phyloP scores from a whole-genome alignment of 1,140 invertebrate species.

The Diabrotica undecimpunctata region DNA sequence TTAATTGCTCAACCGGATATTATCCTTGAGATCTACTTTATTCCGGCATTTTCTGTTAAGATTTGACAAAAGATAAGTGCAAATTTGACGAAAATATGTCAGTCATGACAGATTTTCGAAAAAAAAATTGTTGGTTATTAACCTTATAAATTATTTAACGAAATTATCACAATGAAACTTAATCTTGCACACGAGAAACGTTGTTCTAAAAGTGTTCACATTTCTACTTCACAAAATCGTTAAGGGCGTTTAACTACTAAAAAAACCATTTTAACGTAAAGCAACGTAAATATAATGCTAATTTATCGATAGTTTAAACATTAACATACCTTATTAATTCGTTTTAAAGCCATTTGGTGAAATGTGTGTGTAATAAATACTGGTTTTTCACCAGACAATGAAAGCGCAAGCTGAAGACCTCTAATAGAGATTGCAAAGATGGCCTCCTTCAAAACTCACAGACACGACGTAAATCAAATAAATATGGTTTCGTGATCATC shows the following conservation, averaged over 20 bases:
- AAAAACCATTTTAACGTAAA: slow-evolving; percentile 27
- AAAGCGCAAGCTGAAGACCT: slow-evolving; percentile 61
- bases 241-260: slow-evolving; percentile 51
- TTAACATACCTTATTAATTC: slow-evolving; percentile 90
- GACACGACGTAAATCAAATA: slow-evolving; percentile 56
- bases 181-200: slow-evolving; percentile 14
- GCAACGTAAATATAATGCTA: slow-evolving; percentile 17
- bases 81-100: neutral
- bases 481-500: slow-evolving; percentile 30
- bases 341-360: slow-evolving; percentile 87
- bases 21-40: neutral
- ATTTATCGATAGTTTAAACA: slow-evolving; percentile 30
- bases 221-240: slow-evolving; percentile 50
- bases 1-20: neutral
- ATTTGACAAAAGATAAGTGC: neutral
- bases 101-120: neutral
- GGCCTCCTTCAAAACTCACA: slow-evolving; percentile 61
- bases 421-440: slow-evolving; percentile 65
- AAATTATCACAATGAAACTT: slow-evolving; percentile 7
- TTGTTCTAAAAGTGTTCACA: slow-evolving; percentile 42
- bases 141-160: slow-evolving; percentile 3
- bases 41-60: slow-evolving; percentile 12
- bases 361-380: slow-evolving; percentile 56
- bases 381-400: slow-evolving; percentile 61
- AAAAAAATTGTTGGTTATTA: neutral